Evolutionary conservation across 2,888 invertebrate species (phyloP).

Genomic region (Agriopis leucophaearia): DNA sequence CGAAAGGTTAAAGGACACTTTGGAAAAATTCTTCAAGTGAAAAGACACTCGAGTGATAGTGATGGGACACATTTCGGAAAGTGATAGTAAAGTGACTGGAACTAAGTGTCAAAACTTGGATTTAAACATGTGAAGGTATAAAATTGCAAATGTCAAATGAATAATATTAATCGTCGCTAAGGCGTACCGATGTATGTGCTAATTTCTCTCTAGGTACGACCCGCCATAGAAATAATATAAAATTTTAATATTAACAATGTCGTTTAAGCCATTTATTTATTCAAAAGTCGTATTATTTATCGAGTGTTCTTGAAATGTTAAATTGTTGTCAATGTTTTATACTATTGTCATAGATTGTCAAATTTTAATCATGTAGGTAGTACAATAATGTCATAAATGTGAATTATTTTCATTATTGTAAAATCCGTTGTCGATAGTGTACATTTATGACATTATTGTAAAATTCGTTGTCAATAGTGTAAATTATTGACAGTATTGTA

Average conservation of each 20-base stretch:
- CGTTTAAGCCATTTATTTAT: conserved; percentile 4
- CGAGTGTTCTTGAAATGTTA: conserved; percentile 1
- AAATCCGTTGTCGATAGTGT: not conserved
- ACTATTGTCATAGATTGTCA: no score
- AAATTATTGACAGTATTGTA: not conserved
- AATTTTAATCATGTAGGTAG: no score
- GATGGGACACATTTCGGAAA: conserved; percentile 15
- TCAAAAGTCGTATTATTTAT: conserved; percentile 1
- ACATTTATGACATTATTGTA: not conserved
- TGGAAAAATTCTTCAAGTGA: conserved; percentile 9
- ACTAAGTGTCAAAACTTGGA: conserved; percentile 8
- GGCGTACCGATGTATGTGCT: conserved; percentile 4
- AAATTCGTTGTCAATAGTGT: conserved; percentile 4
- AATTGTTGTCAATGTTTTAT: not conserved
- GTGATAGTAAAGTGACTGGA: conserved; percentile 21
- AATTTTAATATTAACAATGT: not conserved
- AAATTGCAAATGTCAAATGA: conserved; percentile 5
- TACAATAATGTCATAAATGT: not conserved
- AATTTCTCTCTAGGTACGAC: conserved; percentile 14
- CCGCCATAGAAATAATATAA: conserved; percentile 10
- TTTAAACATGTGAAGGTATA: conserved; percentile 3
- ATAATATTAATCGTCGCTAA: conserved; percentile 1
- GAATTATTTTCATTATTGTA: not conserved
- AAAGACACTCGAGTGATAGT: conserved; percentile 20
- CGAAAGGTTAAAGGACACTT: conserved; percentile 4